phyloP scores from a whole-genome alignment of 2,113 vertebrate genomes.

The Puntigrus tetrazona region DNA sequence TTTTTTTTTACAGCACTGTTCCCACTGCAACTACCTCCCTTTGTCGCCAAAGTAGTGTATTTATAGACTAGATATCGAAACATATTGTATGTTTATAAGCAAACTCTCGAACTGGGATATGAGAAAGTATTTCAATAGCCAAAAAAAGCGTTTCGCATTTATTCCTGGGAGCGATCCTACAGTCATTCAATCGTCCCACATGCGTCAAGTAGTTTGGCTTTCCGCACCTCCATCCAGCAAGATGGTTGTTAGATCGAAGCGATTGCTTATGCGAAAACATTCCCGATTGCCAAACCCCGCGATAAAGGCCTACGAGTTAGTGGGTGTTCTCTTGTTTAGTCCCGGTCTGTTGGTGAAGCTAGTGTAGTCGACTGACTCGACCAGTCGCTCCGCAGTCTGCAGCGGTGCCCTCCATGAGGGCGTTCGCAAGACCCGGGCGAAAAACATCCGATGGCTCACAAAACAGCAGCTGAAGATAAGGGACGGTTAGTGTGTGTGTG shows the following conservation, averaged over 20 bases:
- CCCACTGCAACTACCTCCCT: too few species aligned
- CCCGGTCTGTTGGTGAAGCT: conserved; percentile 66
- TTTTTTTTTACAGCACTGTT: too few species aligned
- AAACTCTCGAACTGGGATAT: background rate
- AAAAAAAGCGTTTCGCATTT: background rate
- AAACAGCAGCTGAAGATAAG: conserved; percentile 72
- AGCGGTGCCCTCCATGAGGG: conserved; percentile 45
- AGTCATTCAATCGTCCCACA: background rate
- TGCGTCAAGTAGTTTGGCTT: conserved; percentile 39
- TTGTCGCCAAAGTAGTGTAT: too few species aligned
- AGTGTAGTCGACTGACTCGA: conserved; percentile 64
- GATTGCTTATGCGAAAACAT: conserved; percentile 57
- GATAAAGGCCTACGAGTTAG: conserved; percentile 61
- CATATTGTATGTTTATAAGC: too few species aligned
- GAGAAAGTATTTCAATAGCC: background rate
- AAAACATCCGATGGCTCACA: conserved; percentile 78
- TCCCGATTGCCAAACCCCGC: conserved; percentile 42
- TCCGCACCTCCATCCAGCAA: conserved; percentile 49
- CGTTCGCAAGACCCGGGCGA: conserved; percentile 51
- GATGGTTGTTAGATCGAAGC: conserved; percentile 55
- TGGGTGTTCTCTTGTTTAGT: conserved; percentile 69
- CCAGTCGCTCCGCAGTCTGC: conserved; percentile 62
- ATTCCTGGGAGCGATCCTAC: background rate
- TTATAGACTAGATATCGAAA: too few species aligned
- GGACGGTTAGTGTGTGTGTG: conserved; percentile 42